phyloP scores from a whole-genome alignment of 2,797 vertebrate genomes.

The Sarcophilus harrisii region DNA sequence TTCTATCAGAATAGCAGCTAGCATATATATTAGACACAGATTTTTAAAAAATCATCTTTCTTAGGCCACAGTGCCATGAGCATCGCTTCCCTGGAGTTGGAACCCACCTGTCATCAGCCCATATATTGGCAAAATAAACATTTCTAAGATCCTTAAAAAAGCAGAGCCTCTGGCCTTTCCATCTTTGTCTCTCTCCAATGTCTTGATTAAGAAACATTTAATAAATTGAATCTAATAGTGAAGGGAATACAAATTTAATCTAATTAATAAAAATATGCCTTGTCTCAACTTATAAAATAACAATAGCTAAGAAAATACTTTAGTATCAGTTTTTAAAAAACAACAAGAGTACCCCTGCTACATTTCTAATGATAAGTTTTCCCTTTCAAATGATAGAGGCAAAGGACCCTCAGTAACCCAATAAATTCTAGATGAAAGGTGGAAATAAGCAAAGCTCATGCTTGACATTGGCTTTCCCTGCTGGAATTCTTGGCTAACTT shows the following conservation, averaged over 20 bases:
- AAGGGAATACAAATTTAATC: neutral
- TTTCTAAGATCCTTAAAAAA: neutral
- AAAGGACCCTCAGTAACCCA: neutral
- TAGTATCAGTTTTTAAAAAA: neutral
- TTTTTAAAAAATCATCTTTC: too few relatives aligned
- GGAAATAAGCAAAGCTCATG: neutral
- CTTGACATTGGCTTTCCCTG: neutral
- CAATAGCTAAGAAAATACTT: neutral
- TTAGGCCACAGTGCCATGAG: neutral
- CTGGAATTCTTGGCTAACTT: conserved; percentile 5
- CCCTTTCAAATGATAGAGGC: neutral
- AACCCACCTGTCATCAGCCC: too few relatives aligned
- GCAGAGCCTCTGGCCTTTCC: fast-evolving
- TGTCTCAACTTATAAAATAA: neutral
- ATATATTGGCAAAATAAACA: neutral
- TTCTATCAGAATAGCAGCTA: neutral
- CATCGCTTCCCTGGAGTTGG: neutral
- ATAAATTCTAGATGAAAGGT: neutral
- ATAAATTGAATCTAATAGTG: neutral
- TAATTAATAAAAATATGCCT: neutral
- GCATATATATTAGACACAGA: neutral
- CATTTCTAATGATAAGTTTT: neutral
- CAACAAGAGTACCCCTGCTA: neutral
- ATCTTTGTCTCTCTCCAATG: neutral
- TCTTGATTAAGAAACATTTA: neutral